A percentile compares a stretch with the other conserved stretches of the same genome.
These are phyloP conservation scores for Sylvilagus bachmani DNA, from an alignment of 2,113 vertebrate species.

Conservation along the genomic window DNA sequence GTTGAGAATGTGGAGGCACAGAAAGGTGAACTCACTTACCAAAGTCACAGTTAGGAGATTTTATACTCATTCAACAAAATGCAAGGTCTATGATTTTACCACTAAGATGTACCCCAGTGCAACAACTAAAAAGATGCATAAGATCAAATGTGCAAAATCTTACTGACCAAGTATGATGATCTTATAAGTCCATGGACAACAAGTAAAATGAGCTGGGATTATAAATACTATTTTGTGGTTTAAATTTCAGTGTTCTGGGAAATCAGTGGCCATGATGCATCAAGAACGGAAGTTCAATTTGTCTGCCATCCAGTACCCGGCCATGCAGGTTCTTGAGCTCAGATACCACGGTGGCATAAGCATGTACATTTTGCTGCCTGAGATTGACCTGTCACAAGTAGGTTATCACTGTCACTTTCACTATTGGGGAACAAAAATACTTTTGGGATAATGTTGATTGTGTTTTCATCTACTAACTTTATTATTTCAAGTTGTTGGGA, in stretches of 20 bases:
- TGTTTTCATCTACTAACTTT: not conserved
- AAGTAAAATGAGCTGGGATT: not conserved
- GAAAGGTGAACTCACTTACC: not conserved
- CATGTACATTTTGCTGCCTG: conserved; percentile 92
- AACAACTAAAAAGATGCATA: not conserved
- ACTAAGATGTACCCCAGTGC: not conserved
- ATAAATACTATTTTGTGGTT: not conserved
- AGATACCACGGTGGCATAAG: conserved; percentile 90
- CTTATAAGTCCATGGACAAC: not conserved
- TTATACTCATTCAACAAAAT: not conserved
- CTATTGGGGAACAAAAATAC: not conserved
- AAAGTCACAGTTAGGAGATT: not conserved
- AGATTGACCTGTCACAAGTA: conserved; percentile 71
- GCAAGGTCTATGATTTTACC: not conserved
- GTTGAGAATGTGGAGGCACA: not conserved
- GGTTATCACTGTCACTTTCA: not conserved
- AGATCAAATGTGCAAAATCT: not conserved
- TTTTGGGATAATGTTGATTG: not conserved
- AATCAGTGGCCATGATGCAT: conserved; percentile 89
- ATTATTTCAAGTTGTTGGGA: not conserved
- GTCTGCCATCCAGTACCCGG: conserved; percentile 79
- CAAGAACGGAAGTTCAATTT: conserved; percentile 85
- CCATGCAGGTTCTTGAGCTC: conserved; percentile 90
- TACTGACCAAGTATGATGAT: not conserved
- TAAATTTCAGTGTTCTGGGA: conserved; percentile 86